A percentile compares a stretch with the other conserved stretches of the same genome.
Evolutionary conservation across 1,140 invertebrate genomes (phyloP).

Genomic region (Danaus melanippus): DNA sequence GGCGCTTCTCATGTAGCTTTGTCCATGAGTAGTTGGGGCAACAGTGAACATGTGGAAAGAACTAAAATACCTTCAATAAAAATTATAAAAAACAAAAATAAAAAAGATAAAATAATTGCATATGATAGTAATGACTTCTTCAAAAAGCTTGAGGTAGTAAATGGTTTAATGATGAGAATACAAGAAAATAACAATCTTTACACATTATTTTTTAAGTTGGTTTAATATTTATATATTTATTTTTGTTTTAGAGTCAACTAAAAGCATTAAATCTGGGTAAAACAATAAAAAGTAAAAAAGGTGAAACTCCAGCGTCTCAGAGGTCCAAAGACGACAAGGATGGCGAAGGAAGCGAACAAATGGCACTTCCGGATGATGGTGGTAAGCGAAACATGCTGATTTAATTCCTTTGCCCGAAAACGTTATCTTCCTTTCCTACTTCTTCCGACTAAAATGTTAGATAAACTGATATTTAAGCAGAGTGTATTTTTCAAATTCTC

Average conservation of each 20-base stretch:
- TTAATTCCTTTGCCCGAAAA: too few relatives aligned
- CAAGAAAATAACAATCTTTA: not conserved
- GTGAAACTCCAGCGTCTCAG: constrained; percentile 35
- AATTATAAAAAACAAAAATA: constrained; percentile 30
- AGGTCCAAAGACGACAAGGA: constrained; percentile 53
- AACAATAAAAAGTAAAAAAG: constrained; percentile 41
- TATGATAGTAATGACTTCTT: constrained; percentile 59
- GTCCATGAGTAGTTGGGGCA: constrained; percentile 43
- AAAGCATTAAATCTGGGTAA: constrained; percentile 60
- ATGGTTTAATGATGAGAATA: too few relatives aligned
- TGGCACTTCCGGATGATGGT: constrained; percentile 31
- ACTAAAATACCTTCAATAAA: constrained; percentile 44
- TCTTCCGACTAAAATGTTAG: too few relatives aligned
- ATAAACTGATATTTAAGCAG: too few relatives aligned
- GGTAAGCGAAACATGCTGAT: constrained; percentile 15
- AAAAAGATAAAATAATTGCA: constrained; percentile 30
- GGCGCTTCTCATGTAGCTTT: constrained; percentile 44
- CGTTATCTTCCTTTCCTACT: too few relatives aligned
- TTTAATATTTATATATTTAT: constrained; percentile 2
- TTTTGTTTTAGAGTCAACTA: constrained; percentile 53
- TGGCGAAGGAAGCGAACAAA: constrained; percentile 34
- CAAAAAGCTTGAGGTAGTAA: constrained; percentile 57
- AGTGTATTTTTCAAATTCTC: too few relatives aligned
- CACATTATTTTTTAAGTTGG: not conserved
- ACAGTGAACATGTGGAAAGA: constrained; percentile 39